Conservation (phyloP, 2,113 vertebrate species). For the Prunella fulvescens region DNA sequence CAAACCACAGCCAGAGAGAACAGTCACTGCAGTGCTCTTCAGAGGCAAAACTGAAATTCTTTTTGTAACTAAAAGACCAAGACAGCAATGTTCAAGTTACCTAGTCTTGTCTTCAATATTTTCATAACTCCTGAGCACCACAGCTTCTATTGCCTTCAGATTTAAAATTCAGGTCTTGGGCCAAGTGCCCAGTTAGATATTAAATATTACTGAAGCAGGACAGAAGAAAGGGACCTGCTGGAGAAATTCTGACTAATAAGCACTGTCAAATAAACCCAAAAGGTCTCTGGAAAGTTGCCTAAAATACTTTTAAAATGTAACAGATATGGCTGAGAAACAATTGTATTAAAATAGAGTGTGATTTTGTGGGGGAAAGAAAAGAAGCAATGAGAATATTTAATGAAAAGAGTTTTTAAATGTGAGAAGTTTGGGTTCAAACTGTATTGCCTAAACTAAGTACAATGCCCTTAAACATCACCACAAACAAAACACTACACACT, state of each 20-base stretch:
- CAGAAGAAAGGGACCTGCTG: background rate
- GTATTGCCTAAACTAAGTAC: background rate
- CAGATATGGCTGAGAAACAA: background rate
- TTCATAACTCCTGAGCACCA: background rate
- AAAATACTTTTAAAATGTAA: background rate
- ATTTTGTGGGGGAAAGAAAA: fast-evolving
- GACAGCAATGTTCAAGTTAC: background rate
- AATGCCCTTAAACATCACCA: background rate
- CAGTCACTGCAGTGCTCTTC: background rate
- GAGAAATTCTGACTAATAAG: background rate
- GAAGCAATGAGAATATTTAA: background rate
- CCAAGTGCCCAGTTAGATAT: background rate
- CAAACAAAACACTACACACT: background rate
- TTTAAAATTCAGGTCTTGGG: background rate
- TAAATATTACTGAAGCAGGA: background rate
- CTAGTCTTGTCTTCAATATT: background rate
- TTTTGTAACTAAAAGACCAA: background rate
- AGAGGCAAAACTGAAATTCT: background rate
- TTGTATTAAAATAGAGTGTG: background rate
- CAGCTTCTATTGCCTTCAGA: background rate
- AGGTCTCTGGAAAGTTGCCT: background rate
- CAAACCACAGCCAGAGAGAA: background rate
- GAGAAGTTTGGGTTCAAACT: background rate
- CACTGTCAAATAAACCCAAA: background rate
- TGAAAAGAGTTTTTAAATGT: background rate